A percentile compares a stretch with the other conserved stretches of the same genome.
Evolutionary conservation across 2,888 invertebrate species (phyloP).

Genomic region (Gisinianus flammeolus): DNA sequence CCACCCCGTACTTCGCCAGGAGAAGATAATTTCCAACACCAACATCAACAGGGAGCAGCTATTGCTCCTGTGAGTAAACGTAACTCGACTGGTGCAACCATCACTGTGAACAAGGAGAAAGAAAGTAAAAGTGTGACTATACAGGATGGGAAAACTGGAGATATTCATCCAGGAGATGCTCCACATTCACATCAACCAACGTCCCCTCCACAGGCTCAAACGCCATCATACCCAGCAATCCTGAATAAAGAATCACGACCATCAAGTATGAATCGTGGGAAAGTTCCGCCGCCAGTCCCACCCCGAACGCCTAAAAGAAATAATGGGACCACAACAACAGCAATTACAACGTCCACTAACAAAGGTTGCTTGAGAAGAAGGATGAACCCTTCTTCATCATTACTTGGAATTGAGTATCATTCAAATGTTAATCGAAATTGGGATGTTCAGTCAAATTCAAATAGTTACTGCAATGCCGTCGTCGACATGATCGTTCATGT

Average conservation of each 20-base stretch:
- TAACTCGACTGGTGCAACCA: conserved; percentile 16
- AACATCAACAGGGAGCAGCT: conserved; percentile 2
- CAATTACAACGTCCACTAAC: background rate
- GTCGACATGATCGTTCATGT: conserved; percentile 25
- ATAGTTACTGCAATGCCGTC: background rate
- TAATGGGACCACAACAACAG: conserved; percentile 37
- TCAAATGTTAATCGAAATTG: conserved; percentile 7
- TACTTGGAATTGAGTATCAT: conserved; percentile 1
- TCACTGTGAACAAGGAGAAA: background rate
- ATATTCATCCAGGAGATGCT: background rate
- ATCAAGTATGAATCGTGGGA: conserved; percentile 60
- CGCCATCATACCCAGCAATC: conserved; percentile 71
- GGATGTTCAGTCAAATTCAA: conserved; percentile 5
- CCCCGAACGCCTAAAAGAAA: conserved; percentile 66
- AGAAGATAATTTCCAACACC: conserved; percentile 12
- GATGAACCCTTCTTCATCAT: conserved; percentile 18
- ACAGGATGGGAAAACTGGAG: background rate
- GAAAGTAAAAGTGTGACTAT: conserved; percentile 15
- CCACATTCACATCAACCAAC: conserved; percentile 15
- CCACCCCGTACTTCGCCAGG: conserved; percentile 21
- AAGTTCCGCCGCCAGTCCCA: conserved; percentile 84
- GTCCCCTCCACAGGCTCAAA: conserved; percentile 48
- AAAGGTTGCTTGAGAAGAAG: conserved; percentile 16
- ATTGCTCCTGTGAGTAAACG: conserved; percentile 12
- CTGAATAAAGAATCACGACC: conserved; percentile 65